Conservation (phyloP, 2,888 invertebrate species). For the Acleris literana region DNA sequence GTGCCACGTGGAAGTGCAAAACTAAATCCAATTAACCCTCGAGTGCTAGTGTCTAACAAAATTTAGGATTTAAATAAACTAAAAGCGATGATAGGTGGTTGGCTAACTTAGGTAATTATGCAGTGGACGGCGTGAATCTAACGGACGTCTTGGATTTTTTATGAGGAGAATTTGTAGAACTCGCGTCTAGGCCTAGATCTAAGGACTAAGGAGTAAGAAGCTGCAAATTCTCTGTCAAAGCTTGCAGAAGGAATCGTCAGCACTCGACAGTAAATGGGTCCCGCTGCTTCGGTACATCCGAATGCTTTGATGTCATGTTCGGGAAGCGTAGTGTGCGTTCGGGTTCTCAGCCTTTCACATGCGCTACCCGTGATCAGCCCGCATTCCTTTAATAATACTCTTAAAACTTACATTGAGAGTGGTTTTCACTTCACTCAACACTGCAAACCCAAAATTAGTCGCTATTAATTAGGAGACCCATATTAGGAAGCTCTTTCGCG, state of each 20-base stretch:
- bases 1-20: constrained; percentile 39
- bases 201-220: constrained; percentile 54
- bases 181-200: constrained; percentile 48
- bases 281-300: constrained; percentile 42
- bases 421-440: constrained; percentile 79
- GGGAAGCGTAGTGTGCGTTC: constrained; percentile 73
- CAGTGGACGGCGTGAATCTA: constrained; percentile 67
- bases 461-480: constrained; percentile 66
- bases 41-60: constrained; percentile 64
- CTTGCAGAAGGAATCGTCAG: constrained; percentile 26
- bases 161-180: constrained; percentile 58
- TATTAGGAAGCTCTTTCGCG: constrained; percentile 62
- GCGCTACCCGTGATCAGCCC: constrained; percentile 80
- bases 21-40: constrained; percentile 42
- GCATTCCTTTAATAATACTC: constrained; percentile 72
- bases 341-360: constrained; percentile 72
- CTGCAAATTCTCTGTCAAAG: constrained; percentile 60
- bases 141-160: constrained; percentile 45
- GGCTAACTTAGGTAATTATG: constrained; percentile 66
- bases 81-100: constrained; percentile 74
- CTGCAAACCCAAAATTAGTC: constrained; percentile 82
- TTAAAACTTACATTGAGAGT: constrained; percentile 77
- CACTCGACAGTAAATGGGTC: constrained; percentile 34
- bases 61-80: constrained; percentile 53
- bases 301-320: constrained; percentile 49